phyloP scores from a whole-genome alignment of 2,888 invertebrate species.

The Drepanosiphum platanoidis region DNA sequence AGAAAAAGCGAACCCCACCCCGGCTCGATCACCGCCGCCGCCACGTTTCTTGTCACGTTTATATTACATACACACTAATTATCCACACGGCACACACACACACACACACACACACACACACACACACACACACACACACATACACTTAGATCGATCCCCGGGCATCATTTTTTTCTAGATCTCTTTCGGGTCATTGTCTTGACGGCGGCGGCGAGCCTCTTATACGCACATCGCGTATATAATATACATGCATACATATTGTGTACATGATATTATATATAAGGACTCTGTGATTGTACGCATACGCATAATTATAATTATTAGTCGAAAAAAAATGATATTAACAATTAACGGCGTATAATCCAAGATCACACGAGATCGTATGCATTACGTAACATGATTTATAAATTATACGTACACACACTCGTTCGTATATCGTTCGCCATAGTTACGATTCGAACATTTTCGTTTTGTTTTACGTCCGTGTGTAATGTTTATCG shows the following conservation, averaged over 20 bases:
- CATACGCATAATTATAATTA: slow-evolving; percentile 29
- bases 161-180: slow-evolving; percentile 60
- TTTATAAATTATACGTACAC: no score
- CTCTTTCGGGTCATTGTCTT: slow-evolving; percentile 61
- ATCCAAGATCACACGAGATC: background rate
- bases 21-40: slow-evolving; percentile 5
- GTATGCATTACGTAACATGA: background rate
- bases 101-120: slow-evolving; percentile 15
- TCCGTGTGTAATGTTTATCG: no score
- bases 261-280: background rate
- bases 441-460: background rate
- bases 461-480: no score
- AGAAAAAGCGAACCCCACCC: slow-evolving; percentile 49
- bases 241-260: background rate
- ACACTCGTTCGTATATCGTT: background rate
- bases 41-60: slow-evolving; percentile 58
- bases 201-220: slow-evolving; percentile 12
- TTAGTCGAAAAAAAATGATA: slow-evolving; percentile 28
- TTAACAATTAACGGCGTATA: slow-evolving; percentile 23
- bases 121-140: slow-evolving; percentile 19
- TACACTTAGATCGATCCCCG: slow-evolving; percentile 32
- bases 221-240: slow-evolving; percentile 19
- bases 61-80: slow-evolving; percentile 45
- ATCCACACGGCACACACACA: slow-evolving; percentile 45
- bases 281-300: slow-evolving; percentile 9